Evolutionary conservation across 2,113 vertebrate species (phyloP), one percentile per base, ranked within the genome.

Genomic region (Macrotus californicus): DNA sequence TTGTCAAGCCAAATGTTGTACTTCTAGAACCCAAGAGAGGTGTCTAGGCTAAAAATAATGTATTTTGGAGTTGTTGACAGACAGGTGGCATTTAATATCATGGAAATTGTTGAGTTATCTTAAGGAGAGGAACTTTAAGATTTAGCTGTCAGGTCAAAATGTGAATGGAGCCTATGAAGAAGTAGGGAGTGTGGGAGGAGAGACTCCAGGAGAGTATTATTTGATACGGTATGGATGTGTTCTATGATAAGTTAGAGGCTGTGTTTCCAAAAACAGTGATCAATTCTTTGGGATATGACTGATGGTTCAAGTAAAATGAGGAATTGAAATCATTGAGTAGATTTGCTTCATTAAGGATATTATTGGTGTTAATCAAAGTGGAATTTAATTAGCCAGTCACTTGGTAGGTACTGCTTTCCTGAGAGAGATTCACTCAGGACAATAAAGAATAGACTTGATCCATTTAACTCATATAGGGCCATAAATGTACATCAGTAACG

Each of bases 141-240:
- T 75, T 66, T 91, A 73, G 11, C n/a, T 34, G 1, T 75, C 43
- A 73, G 36, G 14, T 66, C 48, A 80, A 92, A 82, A 46, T 34
- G 13, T 61, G n/a, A 56, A 52, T 26, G 31, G 13, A 81, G 8
- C 2, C 11, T 85, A 1, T 87, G 54, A n/a, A 61, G 22, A 21
- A 56, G 1, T 5, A 46, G 4, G 8, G n/a, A 36, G 0, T 2
- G 0, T 39, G 1, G 4, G 3, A 67, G 22, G 9, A 79, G 4
- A 72, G 41, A 54, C 1, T 31, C 2, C 18, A 10, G 10, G 15
- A 41, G 11, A 16, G 4, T 76, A 9, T 72, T n/a, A 36, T 11
- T 4, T 14, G 11, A 66, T 46, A 5, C 70, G 34, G 8, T 26
- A 24, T 12, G 26, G 7, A 12, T 5, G 9, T 72, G n/a, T 86